phyloP scores from a whole-genome alignment of 2,797 vertebrate genomes.

The Tiaroga cobitis region DNA sequence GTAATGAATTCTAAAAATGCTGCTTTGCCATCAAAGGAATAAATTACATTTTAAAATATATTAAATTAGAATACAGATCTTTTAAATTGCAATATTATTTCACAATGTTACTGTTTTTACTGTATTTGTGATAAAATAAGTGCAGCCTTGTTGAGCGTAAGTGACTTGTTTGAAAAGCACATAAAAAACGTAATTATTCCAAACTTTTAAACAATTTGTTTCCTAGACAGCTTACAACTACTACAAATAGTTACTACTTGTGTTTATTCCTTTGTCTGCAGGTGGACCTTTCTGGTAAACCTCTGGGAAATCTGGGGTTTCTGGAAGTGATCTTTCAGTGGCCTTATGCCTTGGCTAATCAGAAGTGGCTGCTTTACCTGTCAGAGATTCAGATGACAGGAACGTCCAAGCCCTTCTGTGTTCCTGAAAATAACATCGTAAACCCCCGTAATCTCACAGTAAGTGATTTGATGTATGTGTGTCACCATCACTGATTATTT shows the following conservation, averaged over 20 bases:
- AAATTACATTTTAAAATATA: background rate
- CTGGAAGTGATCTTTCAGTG: constrained; percentile 86
- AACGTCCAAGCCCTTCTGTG: constrained; percentile 74
- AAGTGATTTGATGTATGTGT: constrained; percentile 63
- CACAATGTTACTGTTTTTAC: background rate
- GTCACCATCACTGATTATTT: background rate
- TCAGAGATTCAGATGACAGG: constrained; percentile 78
- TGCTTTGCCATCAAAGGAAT: too few species aligned
- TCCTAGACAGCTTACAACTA: background rate
- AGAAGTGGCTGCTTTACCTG: constrained; percentile 92
- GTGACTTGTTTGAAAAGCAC: background rate
- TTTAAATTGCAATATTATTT: background rate
- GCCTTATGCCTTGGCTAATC: constrained; percentile 86
- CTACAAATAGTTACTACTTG: background rate
- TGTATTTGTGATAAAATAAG: background rate
- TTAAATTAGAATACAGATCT: background rate
- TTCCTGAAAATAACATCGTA: constrained; percentile 75
- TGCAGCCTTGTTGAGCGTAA: background rate
- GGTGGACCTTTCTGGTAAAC: constrained; percentile 66
- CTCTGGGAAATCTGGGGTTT: constrained; percentile 76
- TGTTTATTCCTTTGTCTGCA: constrained; percentile 27
- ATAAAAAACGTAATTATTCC: background rate
- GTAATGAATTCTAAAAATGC: too few species aligned
- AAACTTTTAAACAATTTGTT: background rate
- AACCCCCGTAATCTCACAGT: constrained; percentile 86